Evolutionary conservation across 2,797 vertebrate species (phyloP), one percentile per base, ranked within the genome.

Genomic region (Brotula barbata): DNA sequence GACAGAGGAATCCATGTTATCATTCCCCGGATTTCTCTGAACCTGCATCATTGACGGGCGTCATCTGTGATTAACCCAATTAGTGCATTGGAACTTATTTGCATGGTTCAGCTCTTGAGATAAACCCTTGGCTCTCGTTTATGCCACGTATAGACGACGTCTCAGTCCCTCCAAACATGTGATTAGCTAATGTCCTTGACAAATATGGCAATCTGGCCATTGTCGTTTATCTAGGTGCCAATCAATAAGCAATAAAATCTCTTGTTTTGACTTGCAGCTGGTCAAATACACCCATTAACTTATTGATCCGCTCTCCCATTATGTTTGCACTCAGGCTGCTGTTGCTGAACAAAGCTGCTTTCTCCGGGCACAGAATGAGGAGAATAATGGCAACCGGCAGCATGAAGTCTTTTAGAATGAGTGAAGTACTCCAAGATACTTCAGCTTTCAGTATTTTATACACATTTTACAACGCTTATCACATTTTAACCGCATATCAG

Each of bases 201-300:
- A 13, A 39, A n/a, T n/a, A 39, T 14, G 7, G 37, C 37, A 39
- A 15, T 13, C 14, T 39, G 37, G n/a, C 2, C 37, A 39, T n/a
- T 5, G 11, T 14, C 37, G 5, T 14, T 39, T 15, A 6, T 39
- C 13, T 15, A 1, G 37, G 37, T 15, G 37, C 37, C 15, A n/a
- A 39, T 39, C 37, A 15, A 39, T 39, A 14, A 15, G 13, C 37
- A 15, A 3, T 39, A 14, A n/a, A 39, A n/a, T n/a, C 13, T 39
- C 31, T 33, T 15, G 37, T 39, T n/a, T 39, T 39, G 37, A 39
- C 37, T 39, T 39, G 37, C 37, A 39, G 37, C 41, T 19, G 37
- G 37, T 39, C 37, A 39, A 39, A 39, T 15, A 39, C 37, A 15
- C 7, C 9, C 37, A 39, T 15, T 15, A 28, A 28, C 25, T 28